These are phyloP conservation scores for Macroglossus sobrinus DNA, from an alignment of 2,113 vertebrate genomes.

Conservation along the genomic window DNA sequence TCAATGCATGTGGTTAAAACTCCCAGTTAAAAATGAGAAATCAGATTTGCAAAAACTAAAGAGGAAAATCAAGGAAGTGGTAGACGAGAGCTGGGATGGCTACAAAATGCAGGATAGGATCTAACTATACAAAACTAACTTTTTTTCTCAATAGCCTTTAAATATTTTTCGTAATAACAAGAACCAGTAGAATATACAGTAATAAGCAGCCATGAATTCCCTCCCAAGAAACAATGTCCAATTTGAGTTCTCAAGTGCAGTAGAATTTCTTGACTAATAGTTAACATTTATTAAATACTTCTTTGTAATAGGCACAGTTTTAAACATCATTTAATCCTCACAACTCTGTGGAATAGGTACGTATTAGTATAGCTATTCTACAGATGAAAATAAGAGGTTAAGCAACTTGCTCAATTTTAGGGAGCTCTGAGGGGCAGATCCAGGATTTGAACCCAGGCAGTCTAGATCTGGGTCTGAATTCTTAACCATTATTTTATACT, in stretches of 20 bases:
- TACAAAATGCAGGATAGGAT: background rate
- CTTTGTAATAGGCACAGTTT: background rate
- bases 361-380: background rate
- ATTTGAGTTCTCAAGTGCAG: background rate
- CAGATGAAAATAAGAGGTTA: background rate
- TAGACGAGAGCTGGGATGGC: background rate
- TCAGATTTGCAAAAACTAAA: background rate
- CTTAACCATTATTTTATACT: background rate
- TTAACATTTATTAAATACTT: background rate
- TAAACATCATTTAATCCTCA: background rate
- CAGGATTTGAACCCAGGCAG: background rate
- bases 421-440: background rate
- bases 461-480: background rate
- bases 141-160: background rate
- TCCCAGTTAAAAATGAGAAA: background rate
- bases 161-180: background rate
- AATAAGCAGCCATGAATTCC: background rate
- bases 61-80: background rate
- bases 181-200: background rate
- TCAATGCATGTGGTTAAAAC: background rate
- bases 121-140: background rate
- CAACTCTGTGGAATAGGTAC: background rate
- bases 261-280: background rate
- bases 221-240: background rate
- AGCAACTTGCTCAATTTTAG: background rate